Base-by-base conservation (phyloP, 1,140 invertebrate species). In the Bombus affinis region DNA sequence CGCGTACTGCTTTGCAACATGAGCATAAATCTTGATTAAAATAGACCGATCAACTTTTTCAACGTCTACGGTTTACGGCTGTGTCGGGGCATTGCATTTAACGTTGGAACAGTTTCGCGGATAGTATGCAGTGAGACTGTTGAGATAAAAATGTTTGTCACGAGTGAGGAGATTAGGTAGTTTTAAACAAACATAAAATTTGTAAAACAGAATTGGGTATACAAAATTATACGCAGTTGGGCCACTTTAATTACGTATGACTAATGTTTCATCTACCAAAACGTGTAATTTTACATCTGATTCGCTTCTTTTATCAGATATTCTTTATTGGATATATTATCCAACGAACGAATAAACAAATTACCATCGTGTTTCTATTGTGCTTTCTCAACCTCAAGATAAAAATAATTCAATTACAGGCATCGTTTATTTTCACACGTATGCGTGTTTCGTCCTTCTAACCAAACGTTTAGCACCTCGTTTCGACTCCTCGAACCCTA, bases 1-100 rank as follows among this genome's bases (percentile, higher is more conserved):
- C n/a, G 8, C 28, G 25, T 25, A 42, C 28, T 44, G 1, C 12
- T n/a, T 4, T n/a, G 9, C 18, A n/a, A 47, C 22, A 8, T 32
- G 42, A 15, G 13, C n/a, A 62, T 74, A 47, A 74, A 82, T 74
- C 37, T 62, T 65, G 70, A 82, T 71, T 42, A 79, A 79, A 79
- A 79, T 9, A 12, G 18, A 35, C 12, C 28, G 57, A 77, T 65
- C 75, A 59, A 22, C 8, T 77, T 77, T 62, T 32, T 42, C 37
- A 6, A 62, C 37, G 57, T 62, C n/a, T 42, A 53, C 32, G 18
- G 9, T 77, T 77, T 77, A 62, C 37, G 15, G 10, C 28, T 22
- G n/a, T 9, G 9, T 18, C 25, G 28, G 5, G 25, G 0, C 22
- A 25, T 22, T 47, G 18, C 28, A 25, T 32, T 42, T 42, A 15